phyloP scores from a whole-genome alignment of 2,113 vertebrate genomes.

The Numenius arquata region DNA sequence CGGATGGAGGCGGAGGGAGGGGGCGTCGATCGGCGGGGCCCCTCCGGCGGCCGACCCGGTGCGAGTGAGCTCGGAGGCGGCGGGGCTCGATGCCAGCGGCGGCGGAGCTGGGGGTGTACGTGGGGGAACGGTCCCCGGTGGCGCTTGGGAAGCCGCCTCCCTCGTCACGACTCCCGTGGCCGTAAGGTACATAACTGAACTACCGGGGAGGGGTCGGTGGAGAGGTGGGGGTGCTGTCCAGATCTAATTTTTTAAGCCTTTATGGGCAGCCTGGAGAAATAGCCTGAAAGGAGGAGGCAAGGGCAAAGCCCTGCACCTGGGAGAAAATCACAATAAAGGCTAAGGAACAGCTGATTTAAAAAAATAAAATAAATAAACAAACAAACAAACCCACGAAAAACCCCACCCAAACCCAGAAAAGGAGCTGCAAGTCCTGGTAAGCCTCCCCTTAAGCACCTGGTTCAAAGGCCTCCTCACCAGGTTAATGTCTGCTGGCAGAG shows the following conservation, averaged over 20 bases:
- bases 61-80: no score
- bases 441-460: not conserved
- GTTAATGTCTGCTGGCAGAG: not conserved
- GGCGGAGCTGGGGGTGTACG: rapidly evolving
- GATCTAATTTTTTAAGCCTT: not conserved
- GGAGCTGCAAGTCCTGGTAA: rapidly evolving
- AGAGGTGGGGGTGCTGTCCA: not conserved
- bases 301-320: not conserved
- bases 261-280: rapidly evolving
- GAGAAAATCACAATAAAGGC: not conserved
- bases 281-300: not conserved
- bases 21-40: not conserved
- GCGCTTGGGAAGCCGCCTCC: not conserved
- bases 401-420: not conserved
- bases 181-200: rapidly evolving
- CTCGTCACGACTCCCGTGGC: no score
- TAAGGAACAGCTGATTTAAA: not conserved
- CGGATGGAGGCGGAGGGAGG: no score
- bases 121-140: not conserved
- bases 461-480: not conserved
- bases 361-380: no score
- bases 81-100: no score
- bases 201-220: no score
- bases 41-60: rapidly evolving
- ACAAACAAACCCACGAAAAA: no score